These are phyloP conservation scores for Xiphias gladius DNA, from an alignment of 2,113 vertebrate species.

Conservation along the genomic window DNA sequence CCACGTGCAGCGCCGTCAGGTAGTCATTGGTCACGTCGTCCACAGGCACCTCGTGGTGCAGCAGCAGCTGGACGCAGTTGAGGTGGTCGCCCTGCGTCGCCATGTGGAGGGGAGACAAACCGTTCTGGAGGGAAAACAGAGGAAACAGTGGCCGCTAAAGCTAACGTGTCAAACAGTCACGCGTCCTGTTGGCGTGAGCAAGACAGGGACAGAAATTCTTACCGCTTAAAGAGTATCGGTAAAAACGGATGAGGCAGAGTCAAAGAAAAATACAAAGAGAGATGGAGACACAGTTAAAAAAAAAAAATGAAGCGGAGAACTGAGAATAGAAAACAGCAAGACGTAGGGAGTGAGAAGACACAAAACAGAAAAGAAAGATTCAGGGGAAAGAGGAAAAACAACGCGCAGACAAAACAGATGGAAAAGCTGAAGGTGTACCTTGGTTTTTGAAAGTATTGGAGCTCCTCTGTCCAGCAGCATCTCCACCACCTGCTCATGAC, in stretches of 20 bases:
- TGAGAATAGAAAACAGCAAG: not conserved
- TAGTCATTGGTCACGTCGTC: constrained; percentile 99
- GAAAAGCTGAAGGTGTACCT: constrained; percentile 83
- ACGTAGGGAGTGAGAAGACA: not conserved
- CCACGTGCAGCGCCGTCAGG: constrained; percentile 96
- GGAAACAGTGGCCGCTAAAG: not conserved
- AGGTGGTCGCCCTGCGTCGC: constrained; percentile 98
- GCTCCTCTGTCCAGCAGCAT: constrained; percentile 96
- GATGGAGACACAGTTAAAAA: too few species aligned
- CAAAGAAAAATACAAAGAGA: too few species aligned
- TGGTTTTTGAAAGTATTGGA: constrained; percentile 98
- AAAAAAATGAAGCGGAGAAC: too few species aligned
- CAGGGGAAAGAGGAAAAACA: too few species aligned
- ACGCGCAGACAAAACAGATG: too few species aligned
- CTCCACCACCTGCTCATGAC: constrained; percentile 97
- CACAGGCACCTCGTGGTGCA: constrained; percentile 96
- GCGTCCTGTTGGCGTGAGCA: not conserved
- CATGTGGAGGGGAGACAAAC: constrained; percentile 96
- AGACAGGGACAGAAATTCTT: not conserved
- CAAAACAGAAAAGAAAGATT: not conserved
- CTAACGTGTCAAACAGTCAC: not conserved
- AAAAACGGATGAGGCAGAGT: too few species aligned
- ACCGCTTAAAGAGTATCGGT: not conserved
- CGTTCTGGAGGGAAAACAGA: constrained; percentile 82
- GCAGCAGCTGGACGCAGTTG: constrained; percentile 97